phyloP scores from a whole-genome alignment of 1,140 invertebrate species.

The Meloidogyne chitwoodi region DNA sequence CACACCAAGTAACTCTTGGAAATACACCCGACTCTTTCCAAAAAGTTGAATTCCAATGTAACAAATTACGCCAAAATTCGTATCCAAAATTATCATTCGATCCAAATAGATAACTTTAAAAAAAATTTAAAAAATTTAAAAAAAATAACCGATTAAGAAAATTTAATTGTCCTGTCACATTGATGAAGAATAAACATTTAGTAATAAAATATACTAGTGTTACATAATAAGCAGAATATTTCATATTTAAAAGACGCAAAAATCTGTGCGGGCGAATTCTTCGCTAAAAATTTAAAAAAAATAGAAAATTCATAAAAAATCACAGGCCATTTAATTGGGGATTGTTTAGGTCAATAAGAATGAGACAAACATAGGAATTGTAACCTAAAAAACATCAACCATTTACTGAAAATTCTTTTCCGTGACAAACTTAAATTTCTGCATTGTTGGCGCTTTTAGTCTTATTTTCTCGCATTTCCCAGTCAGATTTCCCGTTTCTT shows the following conservation, averaged over 20 bases:
- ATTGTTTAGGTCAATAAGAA: not conserved
- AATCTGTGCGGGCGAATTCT: conserved; percentile 51
- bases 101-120: conserved; percentile 43
- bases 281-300: conserved; percentile 36
- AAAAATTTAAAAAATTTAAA: not conserved
- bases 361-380: no score
- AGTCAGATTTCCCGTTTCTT: no score
- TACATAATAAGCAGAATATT: conserved; percentile 55
- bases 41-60: conserved; percentile 41
- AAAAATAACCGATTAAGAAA: conserved; percentile 38
- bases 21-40: conserved; percentile 56
- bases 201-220: conserved; percentile 51
- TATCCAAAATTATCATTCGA: conserved; percentile 43
- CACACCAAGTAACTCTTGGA: conserved; percentile 63
- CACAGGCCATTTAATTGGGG: not conserved
- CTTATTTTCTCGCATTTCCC: no score
- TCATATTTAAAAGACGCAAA: conserved; percentile 53
- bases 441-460: no score
- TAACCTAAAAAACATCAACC: no score
- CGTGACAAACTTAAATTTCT: no score
- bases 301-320: no score
- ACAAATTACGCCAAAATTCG: conserved; percentile 33
- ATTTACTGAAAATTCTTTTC: no score
- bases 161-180: conserved; percentile 40
- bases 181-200: conserved; percentile 53